Evolutionary conservation across 1,140 invertebrate species (phyloP).

Genomic region (Babylonia areolata): DNA sequence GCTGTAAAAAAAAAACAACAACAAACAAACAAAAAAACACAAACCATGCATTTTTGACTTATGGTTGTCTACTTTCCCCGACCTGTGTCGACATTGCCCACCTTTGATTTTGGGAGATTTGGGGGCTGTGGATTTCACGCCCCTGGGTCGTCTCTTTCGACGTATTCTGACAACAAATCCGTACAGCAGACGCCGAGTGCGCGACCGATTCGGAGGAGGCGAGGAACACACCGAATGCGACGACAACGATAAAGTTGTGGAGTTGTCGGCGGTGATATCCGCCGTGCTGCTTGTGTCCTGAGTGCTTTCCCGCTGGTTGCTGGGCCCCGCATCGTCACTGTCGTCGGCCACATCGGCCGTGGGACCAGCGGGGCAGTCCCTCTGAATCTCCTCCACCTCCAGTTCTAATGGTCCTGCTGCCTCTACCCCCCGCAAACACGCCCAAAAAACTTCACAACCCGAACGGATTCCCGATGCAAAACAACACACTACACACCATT

Average conservation of each 20-base stretch:
- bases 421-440: not conserved
- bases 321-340: constrained; percentile 32
- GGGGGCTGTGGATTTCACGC: constrained; percentile 17
- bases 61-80: no score
- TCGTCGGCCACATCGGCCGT: constrained; percentile 19
- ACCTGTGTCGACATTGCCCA: not conserved
- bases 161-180: constrained; percentile 28
- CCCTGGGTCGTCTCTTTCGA: constrained; percentile 3
- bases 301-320: not conserved
- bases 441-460: not conserved
- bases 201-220: not conserved
- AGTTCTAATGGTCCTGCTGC: constrained; percentile 7
- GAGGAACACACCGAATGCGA: constrained; percentile 28
- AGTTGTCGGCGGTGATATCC: not conserved
- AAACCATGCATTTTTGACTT: no score
- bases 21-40: no score
- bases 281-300: not conserved
- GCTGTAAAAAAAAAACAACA: no score
- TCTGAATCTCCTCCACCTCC: constrained; percentile 30
- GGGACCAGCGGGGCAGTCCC: constrained; percentile 21
- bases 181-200: constrained; percentile 29
- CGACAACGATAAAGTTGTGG: constrained; percentile 36
- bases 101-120: constrained; percentile 18
- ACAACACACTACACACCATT: constrained; percentile 12
- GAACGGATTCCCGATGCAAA: not conserved